Percentiles rank a stretch among this genome's conserved stretches.
Evolutionary conservation across 2,113 vertebrate genomes (phyloP).

Genomic region (Bungarus multicinctus): DNA sequence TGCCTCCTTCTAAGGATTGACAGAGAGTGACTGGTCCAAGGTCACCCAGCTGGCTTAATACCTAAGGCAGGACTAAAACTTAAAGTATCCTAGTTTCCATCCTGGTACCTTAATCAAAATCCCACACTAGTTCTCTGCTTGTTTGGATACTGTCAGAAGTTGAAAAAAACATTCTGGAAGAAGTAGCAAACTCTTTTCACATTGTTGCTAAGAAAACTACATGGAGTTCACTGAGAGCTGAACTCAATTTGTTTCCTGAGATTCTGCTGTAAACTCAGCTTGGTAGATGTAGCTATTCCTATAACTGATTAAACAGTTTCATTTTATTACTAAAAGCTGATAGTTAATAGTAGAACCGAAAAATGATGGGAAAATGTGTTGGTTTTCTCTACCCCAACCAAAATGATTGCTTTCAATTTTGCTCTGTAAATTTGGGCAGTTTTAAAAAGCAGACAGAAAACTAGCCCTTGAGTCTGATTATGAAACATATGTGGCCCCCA

Average conservation of each 20-base stretch:
- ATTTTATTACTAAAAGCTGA: not conserved
- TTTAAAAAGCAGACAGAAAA: conserved; percentile 7
- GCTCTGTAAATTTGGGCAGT: not conserved
- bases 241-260: not conserved
- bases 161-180: not conserved
- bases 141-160: not conserved
- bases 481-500: not conserved
- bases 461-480: not conserved
- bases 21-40: not conserved
- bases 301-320: conserved; percentile 28
- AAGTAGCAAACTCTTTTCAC: not conserved
- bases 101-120: not conserved
- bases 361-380: not conserved
- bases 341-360: not conserved
- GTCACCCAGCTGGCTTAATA: not conserved
- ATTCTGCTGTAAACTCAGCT: not conserved
- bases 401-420: not conserved
- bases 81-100: not conserved
- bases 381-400: not conserved
- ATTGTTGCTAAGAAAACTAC: not conserved
- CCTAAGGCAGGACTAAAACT: not conserved
- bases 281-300: not conserved
- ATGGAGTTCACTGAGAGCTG: not conserved
- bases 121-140: not conserved
- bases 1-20: not conserved